Conservation (phyloP, 2,888 invertebrate species). For the Cataglyphis rosenhaueri region DNA sequence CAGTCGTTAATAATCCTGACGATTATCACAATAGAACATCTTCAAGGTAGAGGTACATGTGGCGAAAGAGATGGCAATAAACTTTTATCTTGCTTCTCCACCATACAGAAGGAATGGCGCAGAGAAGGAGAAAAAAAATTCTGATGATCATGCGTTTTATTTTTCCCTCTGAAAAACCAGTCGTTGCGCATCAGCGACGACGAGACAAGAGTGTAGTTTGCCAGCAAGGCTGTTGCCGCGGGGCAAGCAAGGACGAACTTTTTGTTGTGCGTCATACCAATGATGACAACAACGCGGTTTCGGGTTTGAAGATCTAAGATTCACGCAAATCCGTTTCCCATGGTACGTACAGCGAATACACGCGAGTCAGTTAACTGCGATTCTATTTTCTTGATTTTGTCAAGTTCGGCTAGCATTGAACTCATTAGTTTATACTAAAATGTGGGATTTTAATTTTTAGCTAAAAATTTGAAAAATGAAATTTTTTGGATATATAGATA, state of each 20-base stretch:
- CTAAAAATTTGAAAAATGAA: not conserved
- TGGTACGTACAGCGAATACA: not conserved
- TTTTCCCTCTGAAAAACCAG: constrained; percentile 72
- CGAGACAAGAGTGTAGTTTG: constrained; percentile 73
- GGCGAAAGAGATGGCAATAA: constrained; percentile 55
- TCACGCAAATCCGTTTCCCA: not conserved
- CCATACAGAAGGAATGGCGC: not conserved
- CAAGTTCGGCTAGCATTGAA: constrained; percentile 32
- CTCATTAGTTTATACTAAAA: not conserved
- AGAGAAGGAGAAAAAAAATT: constrained; percentile 57
- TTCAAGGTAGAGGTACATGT: constrained; percentile 66
- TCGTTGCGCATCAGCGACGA: constrained; percentile 64
- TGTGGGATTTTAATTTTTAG: not conserved
- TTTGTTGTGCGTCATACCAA: constrained; percentile 38
- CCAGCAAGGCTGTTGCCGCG: constrained; percentile 61
- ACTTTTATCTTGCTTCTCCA: constrained; percentile 23
- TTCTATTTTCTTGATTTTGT: constrained; percentile 30
- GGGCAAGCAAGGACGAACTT: constrained; percentile 67
- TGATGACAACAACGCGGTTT: constrained; percentile 4
- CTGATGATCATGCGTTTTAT: constrained; percentile 62
- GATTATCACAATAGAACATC: constrained; percentile 68
- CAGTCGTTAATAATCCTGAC: constrained; percentile 23
- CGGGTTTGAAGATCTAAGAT: not conserved
- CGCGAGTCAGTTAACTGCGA: not conserved
- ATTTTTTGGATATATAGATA: too few species aligned